Percentiles rank a stretch among this genome's conserved stretches.
Evolutionary conservation across 2,888 invertebrate genomes (phyloP).

Genomic region (Nephrotoma guestfalica): DNA sequence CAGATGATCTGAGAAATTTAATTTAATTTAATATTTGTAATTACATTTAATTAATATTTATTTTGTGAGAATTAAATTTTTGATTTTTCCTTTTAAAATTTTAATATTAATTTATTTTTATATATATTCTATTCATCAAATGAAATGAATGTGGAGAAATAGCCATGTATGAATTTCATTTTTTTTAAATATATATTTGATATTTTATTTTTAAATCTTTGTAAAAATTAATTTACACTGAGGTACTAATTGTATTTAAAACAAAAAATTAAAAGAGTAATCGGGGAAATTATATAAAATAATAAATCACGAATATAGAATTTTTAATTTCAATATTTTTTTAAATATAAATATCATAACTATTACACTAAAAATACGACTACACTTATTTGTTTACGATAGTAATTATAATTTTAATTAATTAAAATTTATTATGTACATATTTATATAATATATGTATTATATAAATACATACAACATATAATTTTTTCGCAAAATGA

Average conservation of each 20-base stretch:
- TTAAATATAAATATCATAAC: background rate
- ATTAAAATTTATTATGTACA: background rate
- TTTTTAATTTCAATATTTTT: background rate
- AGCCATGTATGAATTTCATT: background rate
- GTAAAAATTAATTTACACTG: constrained; percentile 1
- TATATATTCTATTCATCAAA: background rate
- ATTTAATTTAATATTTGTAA: constrained; percentile 2
- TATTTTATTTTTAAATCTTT: background rate
- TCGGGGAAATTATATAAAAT: background rate
- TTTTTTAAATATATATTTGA: background rate
- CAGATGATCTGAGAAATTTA: constrained; percentile 45
- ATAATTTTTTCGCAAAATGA: background rate
- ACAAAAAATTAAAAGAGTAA: background rate
- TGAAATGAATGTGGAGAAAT: background rate
- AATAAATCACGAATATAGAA: background rate
- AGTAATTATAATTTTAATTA: background rate
- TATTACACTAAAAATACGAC: background rate
- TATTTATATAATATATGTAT: background rate
- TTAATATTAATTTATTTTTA: background rate
- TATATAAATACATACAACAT: background rate
- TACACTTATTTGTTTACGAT: background rate
- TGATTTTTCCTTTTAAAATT: background rate
- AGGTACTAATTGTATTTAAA: constrained; percentile 7
- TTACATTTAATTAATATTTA: background rate
- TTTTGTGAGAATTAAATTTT: background rate